Conservation (phyloP, 2,888 invertebrate species). For the Drosophila conformis region DNA sequence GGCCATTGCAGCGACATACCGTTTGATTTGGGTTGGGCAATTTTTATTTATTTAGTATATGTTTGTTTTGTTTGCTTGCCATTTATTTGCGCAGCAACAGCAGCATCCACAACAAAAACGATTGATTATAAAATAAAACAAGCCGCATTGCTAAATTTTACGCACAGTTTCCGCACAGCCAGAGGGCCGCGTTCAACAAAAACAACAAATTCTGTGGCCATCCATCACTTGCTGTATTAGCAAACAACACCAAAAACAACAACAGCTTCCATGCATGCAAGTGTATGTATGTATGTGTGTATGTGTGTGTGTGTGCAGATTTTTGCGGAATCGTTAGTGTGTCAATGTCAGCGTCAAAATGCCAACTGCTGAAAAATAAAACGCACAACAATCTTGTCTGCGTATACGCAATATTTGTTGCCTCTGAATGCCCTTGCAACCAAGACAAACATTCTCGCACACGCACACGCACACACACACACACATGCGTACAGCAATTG, state of each 20-base stretch:
- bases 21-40: constrained; percentile 21
- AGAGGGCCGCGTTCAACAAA: constrained; percentile 4
- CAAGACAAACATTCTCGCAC: neutral
- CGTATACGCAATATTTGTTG: constrained; percentile 57
- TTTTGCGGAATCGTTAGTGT: constrained; percentile 33
- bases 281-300: constrained; percentile 4
- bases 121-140: constrained; percentile 58
- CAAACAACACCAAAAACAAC: constrained; percentile 11
- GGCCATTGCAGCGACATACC: constrained; percentile 46
- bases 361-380: constrained; percentile 53
- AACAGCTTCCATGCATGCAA: neutral
- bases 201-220: constrained; percentile 45
- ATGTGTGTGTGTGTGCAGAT: neutral
- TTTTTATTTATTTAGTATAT: constrained; percentile 38
- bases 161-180: constrained; percentile 52
- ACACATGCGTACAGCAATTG: neutral
- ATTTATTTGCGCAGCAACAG: constrained; percentile 36
- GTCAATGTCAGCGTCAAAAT: constrained; percentile 57
- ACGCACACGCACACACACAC: neutral
- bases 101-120: constrained; percentile 25
- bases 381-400: constrained; percentile 52
- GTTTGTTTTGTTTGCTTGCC: constrained; percentile 33
- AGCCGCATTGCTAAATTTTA: constrained; percentile 51
- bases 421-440: constrained; percentile 26
- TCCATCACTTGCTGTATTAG: constrained; percentile 52